These are phyloP conservation scores for Prionace glauca DNA, from an alignment of 2,797 vertebrate species.

Conservation along the genomic window DNA sequence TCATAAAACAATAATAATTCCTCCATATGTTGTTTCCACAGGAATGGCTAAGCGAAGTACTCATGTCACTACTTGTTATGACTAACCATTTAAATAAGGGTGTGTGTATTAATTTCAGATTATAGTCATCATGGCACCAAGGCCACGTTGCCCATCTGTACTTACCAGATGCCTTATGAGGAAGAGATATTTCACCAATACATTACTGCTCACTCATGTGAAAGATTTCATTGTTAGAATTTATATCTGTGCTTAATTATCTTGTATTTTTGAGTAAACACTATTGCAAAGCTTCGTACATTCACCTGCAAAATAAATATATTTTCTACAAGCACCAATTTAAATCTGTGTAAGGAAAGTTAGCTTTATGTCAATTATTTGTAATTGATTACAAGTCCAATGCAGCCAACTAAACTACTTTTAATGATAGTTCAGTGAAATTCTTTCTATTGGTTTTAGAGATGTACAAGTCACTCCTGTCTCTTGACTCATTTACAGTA, in stretches of 20 bases:
- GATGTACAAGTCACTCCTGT: not conserved
- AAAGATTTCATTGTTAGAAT: not conserved
- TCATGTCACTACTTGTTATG: not conserved
- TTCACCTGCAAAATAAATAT: not conserved
- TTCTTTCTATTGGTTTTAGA: not conserved
- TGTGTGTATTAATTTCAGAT: slow-evolving; percentile 24
- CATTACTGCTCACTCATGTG: not conserved
- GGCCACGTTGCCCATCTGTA: not conserved
- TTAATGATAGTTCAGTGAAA: not conserved
- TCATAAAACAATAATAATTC: slow-evolving; percentile 32
- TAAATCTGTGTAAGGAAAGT: not conserved
- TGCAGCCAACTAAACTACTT: not conserved
- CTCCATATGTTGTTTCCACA: not conserved
- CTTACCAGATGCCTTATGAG: slow-evolving; percentile 15
- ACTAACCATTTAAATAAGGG: slow-evolving; percentile 29
- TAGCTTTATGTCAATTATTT: not conserved
- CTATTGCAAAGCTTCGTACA: not conserved
- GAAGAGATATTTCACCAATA: not conserved
- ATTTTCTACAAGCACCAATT: not conserved
- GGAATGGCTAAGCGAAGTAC: not conserved
- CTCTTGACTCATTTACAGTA: not conserved
- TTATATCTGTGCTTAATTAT: not conserved
- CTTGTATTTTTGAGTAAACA: not conserved
- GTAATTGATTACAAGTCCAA: not conserved
- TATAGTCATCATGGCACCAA: not conserved